Conservation (phyloP, 2,113 vertebrate genomes). For the Caloenas nicobarica region DNA sequence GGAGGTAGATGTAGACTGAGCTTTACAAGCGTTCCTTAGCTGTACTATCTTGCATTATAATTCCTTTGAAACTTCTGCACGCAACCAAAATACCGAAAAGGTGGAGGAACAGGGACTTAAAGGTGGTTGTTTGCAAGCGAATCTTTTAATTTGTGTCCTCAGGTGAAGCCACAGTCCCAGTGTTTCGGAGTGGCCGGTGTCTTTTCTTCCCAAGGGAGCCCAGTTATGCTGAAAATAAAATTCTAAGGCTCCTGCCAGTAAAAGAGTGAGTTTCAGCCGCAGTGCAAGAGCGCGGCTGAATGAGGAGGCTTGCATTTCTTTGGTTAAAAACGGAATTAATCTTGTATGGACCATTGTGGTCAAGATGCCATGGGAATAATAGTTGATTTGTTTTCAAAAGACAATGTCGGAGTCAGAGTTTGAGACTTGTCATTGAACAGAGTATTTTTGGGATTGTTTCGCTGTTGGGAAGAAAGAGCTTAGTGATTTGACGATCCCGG, state of each 20-base stretch:
- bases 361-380: not conserved
- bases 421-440: not conserved
- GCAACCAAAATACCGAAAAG: not conserved
- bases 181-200: rapidly evolving
- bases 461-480: not conserved
- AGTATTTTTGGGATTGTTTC: not conserved
- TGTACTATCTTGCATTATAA: rapidly evolving
- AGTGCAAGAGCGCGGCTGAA: rapidly evolving
- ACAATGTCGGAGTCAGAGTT: not conserved
- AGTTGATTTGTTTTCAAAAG: not conserved
- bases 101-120: not conserved
- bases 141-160: not conserved
- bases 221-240: not conserved
- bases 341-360: not conserved
- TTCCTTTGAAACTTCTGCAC: not conserved
- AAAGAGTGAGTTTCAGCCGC: not conserved
- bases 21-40: not conserved
- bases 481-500: not conserved
- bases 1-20: not conserved
- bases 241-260: not conserved
- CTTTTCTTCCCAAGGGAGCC: not conserved
- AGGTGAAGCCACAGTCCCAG: rapidly evolving
- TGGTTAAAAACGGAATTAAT: not conserved
- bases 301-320: not conserved
- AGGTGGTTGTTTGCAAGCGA: not conserved